Percentiles rank a stretch among this genome's conserved stretches.
These are phyloP conservation scores for Spilogale gracilis DNA, from an alignment of 2,113 vertebrate species.

Conservation along the genomic window DNA sequence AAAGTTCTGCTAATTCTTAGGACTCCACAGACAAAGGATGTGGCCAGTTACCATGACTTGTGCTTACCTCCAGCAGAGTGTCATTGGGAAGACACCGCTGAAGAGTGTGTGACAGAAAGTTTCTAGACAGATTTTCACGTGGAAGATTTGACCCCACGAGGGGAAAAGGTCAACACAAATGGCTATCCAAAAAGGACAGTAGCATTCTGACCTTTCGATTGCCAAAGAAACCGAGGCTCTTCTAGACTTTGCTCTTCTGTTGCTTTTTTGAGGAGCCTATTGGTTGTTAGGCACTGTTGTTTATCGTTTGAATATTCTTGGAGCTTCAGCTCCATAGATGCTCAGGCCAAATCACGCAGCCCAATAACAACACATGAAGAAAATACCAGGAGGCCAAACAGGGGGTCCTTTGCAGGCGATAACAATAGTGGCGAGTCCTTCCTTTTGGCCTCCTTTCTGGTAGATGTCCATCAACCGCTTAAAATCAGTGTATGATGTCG, in stretches of 20 bases:
- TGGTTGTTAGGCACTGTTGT: background rate
- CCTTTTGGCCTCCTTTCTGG: slow-evolving; percentile 53
- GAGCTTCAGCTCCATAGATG: background rate
- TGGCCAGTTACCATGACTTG: slow-evolving; percentile 1
- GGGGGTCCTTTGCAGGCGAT: background rate
- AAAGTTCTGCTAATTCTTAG: slow-evolving; percentile 59
- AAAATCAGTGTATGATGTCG: background rate
- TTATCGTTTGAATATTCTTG: slow-evolving; percentile 37
- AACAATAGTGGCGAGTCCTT: background rate
- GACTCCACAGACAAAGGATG: slow-evolving; percentile 61
- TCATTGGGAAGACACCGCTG: background rate
- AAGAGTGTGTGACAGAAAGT: slow-evolving; percentile 51
- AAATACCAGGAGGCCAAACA: background rate
- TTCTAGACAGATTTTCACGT: slow-evolving; percentile 52
- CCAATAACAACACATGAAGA: background rate
- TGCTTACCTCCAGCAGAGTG: background rate
- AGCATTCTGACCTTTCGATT: slow-evolving; percentile 19
- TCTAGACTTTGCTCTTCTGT: background rate
- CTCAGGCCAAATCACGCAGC: background rate
- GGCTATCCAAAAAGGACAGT: slow-evolving; percentile 9
- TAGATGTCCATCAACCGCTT: slow-evolving; percentile 53
- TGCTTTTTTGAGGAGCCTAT: background rate
- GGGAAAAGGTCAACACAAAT: background rate
- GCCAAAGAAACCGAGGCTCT: background rate
- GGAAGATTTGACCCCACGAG: background rate